Base-by-base conservation (phyloP, 2,888 invertebrate genomes). In the Monoplex corrugatus region DNA sequence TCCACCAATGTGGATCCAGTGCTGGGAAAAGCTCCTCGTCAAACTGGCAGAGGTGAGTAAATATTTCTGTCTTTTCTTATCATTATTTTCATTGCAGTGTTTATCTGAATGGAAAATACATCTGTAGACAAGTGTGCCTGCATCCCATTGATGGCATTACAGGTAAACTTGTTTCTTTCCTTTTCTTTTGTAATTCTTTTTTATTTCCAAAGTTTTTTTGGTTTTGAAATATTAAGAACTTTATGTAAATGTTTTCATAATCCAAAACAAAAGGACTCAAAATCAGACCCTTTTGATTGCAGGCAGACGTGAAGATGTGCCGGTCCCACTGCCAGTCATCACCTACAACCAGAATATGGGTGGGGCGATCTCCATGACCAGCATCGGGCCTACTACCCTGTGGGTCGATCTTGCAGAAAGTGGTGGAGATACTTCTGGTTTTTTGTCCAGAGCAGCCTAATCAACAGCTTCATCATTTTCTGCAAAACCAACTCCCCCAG, bases 381-480 rank as follows among this genome's bases (percentile, higher is more conserved):
- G 38, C 85, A 89, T n/a, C 43, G 88, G 28, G 80, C 87, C 28
- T 90, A 90, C 87, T 89, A 90, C 87, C 57, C 86, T 85, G 88
- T 90, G n/a, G 87, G 88, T 23, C 43, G 89, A 44, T 40, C 88
- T 13, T 86, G 89, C 38, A 63, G 43, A 8, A 86, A 88, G 72
- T 89, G 89, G 89, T 90, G 89, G 90, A 45, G 89, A 8, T 88
- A 90, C 40, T 32, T 90, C 16, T 88, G 88, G 88, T 89, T 72
- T 28, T 43, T 86, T 40, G 83, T 90, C 23, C 83, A 89, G 80
- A 63, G 86, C 35, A 83, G 86, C 43, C 80, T 89, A 6, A 50
- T 90, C 50, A 87, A 90, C 23, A 40, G 85, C 32, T 90, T 86
- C 87, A 83, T 87, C 40, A 43, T 90, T 23, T 89, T 75, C 80